Percentiles rank a stretch among this genome's conserved stretches.
phyloP scores from a whole-genome alignment of 1,140 invertebrate species.

The Sinonovacula constricta region DNA sequence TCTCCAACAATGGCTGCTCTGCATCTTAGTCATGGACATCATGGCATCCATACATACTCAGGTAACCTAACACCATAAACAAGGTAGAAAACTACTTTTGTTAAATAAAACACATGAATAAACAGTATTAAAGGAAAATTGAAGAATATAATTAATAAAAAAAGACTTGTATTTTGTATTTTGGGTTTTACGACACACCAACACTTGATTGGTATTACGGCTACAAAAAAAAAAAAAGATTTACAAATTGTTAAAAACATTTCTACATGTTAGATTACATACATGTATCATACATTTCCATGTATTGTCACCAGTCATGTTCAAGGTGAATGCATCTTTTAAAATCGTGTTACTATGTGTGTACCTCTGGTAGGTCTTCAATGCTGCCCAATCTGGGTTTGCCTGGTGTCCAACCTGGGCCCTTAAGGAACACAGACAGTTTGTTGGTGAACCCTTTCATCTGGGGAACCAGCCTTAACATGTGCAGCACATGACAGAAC shows the following conservation, averaged over 20 bases:
- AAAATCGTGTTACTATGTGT: slow-evolving; percentile 61
- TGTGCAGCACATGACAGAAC: slow-evolving; percentile 86
- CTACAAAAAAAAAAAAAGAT: neutral
- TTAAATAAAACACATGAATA: too few relatives aligned
- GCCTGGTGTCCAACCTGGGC: slow-evolving; percentile 93
- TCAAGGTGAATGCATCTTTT: slow-evolving; percentile 19
- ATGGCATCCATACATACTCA: too few relatives aligned
- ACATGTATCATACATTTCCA: slow-evolving; percentile 27
- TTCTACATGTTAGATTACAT: slow-evolving; percentile 2
- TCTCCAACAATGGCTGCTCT: too few relatives aligned
- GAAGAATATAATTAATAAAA: neutral
- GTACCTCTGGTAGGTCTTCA: slow-evolving; percentile 88
- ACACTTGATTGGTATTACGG: slow-evolving; percentile 7
- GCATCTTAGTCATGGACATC: too few relatives aligned
- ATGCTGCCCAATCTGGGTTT: slow-evolving; percentile 88
- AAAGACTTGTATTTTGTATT: neutral
- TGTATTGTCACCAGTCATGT: slow-evolving; percentile 17
- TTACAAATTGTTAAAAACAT: neutral
- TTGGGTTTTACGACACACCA: too few relatives aligned
- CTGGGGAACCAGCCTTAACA: slow-evolving; percentile 81
- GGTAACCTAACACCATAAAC: too few relatives aligned
- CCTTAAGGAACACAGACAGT: slow-evolving; percentile 87
- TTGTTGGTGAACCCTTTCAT: slow-evolving; percentile 81
- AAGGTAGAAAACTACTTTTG: too few relatives aligned
- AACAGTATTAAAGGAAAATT: slow-evolving; percentile 5